phyloP scores from a whole-genome alignment of 2,113 vertebrate genomes.

The Petrocephalus zakoni region DNA sequence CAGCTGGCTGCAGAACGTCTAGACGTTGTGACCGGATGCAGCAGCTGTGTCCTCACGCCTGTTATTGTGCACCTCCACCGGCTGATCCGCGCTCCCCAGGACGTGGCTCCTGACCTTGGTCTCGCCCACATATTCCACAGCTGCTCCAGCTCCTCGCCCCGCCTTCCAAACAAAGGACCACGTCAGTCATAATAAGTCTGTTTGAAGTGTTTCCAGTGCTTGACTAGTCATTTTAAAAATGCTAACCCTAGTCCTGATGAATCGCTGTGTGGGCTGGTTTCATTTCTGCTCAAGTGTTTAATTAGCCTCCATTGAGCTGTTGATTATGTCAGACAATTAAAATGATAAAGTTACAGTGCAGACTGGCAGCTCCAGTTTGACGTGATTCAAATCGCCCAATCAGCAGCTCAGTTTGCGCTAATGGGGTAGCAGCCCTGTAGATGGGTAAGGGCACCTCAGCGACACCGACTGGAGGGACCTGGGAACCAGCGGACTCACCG shows the following conservation, averaged over 20 bases:
- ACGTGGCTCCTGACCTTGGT: neutral
- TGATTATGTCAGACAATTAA: too few species aligned
- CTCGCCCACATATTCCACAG: neutral
- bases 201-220: neutral
- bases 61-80: neutral
- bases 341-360: too few species aligned
- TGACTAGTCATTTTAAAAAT: neutral
- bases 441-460: neutral
- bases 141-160: neutral
- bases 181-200: conserved; percentile 32
- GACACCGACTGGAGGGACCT: neutral
- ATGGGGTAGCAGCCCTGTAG: neutral
- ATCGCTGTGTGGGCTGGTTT: neutral
- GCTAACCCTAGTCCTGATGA: neutral
- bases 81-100: neutral
- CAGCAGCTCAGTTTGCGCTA: neutral
- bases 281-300: neutral
- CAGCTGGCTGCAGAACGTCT: neutral
- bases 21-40: neutral
- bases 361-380: neutral
- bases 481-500: neutral
- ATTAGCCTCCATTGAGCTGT: neutral
- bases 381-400: neutral
- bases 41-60: neutral
- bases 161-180: neutral